Evolutionary conservation across 2,113 vertebrate genomes (phyloP).

Genomic region (Protobothrops flavoviridis): DNA sequence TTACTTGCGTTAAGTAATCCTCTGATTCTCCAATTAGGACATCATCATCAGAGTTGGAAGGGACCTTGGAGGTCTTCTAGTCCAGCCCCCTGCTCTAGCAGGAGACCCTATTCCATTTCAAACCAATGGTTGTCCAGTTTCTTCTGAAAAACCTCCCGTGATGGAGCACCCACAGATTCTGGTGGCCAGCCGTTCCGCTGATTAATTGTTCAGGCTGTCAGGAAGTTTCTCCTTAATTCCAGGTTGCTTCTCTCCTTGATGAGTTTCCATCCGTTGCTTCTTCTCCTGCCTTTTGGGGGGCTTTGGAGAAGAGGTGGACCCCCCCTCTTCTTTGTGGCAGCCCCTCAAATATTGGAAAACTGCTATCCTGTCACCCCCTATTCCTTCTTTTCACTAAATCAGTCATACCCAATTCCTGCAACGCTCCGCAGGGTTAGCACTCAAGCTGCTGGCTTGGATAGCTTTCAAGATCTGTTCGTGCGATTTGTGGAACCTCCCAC

Average conservation of each 20-base stretch:
- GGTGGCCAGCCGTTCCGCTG: not conserved
- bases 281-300: not conserved
- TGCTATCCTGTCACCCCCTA: not conserved
- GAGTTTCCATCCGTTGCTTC: not conserved
- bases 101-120: not conserved
- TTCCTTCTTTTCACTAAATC: not conserved
- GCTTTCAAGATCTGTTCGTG: not conserved
- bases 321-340: not conserved
- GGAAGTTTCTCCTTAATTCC: not conserved
- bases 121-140: not conserved
- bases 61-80: not conserved
- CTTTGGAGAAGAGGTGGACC: not conserved
- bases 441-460: not conserved
- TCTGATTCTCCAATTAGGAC: not conserved
- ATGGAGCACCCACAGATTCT: not conserved
- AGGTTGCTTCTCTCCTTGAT: not conserved
- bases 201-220: rapidly evolving
- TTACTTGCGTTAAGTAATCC: not conserved
- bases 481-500: not conserved
- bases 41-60: not conserved
- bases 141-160: not conserved
- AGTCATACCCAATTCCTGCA: too few species aligned
- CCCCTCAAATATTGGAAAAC: not conserved
- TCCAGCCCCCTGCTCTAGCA: not conserved
- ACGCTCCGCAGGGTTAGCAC: too few species aligned